These are phyloP conservation scores for Chlamydotis undulata DNA, from an alignment of 2,113 vertebrate genomes.

Conservation along the genomic window DNA sequence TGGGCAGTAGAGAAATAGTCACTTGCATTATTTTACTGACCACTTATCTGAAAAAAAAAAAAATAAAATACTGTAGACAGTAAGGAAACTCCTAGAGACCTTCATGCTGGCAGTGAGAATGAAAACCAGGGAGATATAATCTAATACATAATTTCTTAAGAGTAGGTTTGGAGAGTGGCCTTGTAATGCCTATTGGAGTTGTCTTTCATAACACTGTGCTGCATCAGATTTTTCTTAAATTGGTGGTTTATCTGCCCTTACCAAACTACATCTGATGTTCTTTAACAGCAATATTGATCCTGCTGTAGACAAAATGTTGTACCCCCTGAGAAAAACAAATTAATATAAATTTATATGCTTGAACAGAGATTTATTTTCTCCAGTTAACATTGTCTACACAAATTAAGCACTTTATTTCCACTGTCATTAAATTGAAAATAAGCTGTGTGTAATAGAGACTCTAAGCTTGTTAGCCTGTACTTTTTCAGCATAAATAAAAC, in stretches of 20 bases:
- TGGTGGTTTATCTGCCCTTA: neutral
- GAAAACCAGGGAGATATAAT: constrained; percentile 26
- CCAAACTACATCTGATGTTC: neutral
- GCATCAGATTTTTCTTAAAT: neutral
- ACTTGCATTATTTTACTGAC: neutral
- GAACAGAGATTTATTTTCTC: neutral
- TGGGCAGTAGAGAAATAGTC: neutral
- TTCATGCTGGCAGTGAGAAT: neutral
- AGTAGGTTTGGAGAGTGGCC: neutral
- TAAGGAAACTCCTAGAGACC: constrained; percentile 16
- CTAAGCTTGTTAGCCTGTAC: neutral
- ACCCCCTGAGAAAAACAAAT: neutral
- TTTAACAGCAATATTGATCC: constrained; percentile 33
- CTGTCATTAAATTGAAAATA: neutral
- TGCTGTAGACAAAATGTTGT: neutral
- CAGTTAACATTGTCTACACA: neutral
- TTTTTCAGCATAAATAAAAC: neutral
- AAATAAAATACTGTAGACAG: neutral
- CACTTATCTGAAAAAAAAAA: neutral
- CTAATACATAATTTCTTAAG: constrained; percentile 48
- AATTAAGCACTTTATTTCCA: neutral
- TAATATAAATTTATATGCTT: neutral
- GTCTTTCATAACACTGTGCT: constrained; percentile 30
- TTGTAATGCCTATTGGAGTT: constrained; percentile 4
- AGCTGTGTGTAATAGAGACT: fast-evolving